phyloP scores from a whole-genome alignment of 1,140 invertebrate genomes.

The Pentalonia nigronervosa region DNA sequence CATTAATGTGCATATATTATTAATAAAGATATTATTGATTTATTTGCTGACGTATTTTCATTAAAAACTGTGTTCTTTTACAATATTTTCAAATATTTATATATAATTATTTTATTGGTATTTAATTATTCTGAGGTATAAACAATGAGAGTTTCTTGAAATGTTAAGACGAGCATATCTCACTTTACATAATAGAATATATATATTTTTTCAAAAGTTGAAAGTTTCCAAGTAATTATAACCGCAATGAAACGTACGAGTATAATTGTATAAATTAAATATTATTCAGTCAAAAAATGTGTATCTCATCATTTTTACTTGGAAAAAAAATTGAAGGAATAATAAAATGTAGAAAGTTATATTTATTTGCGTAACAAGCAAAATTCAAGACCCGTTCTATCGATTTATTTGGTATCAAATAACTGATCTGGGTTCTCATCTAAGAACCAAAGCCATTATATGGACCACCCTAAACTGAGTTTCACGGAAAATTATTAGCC shows the following conservation, averaged over 20 bases:
- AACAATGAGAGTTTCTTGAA: background rate
- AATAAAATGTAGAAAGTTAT: background rate
- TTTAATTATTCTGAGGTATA: background rate
- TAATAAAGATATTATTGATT: background rate
- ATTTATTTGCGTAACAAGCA: background rate
- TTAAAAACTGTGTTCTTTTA: background rate
- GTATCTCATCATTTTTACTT: background rate
- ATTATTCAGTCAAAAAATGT: background rate
- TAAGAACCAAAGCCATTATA: background rate
- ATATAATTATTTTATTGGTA: background rate
- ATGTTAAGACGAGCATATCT: background rate
- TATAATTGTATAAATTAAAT: background rate
- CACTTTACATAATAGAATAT: background rate
- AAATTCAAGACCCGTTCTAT: background rate
- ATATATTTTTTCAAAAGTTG: background rate
- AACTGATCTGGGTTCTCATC: background rate
- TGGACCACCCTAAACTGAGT: background rate
- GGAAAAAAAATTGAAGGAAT: background rate
- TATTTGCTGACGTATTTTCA: background rate
- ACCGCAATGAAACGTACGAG: background rate
- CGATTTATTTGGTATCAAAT: background rate
- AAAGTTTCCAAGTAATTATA: conserved; percentile 22
- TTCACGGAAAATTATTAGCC: background rate
- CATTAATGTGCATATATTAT: background rate
- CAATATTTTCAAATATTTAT: background rate